phyloP scores from a whole-genome alignment of 1,140 invertebrate species.

The Agraylea sexmaculata region DNA sequence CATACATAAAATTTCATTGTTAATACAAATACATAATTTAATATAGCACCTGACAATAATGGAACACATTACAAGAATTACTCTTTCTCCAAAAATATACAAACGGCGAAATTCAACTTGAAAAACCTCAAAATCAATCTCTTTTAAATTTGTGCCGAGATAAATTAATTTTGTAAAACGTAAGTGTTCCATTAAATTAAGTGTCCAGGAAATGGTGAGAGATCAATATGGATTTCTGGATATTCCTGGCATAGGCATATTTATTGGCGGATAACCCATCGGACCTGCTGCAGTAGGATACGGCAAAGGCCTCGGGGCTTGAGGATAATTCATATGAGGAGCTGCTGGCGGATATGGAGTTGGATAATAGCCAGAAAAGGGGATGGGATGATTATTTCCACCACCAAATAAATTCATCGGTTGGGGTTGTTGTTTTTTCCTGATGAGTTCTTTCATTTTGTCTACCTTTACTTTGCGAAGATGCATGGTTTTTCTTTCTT shows the following conservation, averaged over 20 bases:
- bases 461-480: constrained; percentile 72
- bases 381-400: constrained; percentile 4
- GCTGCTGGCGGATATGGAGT: neutral
- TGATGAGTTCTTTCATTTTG: constrained; percentile 70
- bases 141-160: too few species aligned
- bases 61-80: too few species aligned
- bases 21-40: too few species aligned
- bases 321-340: constrained; percentile 19
- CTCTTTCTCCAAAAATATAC: too few species aligned
- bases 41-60: too few species aligned
- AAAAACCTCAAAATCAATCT: too few species aligned
- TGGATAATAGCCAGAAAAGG: constrained; percentile 12
- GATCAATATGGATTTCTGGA: constrained; percentile 36
- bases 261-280: too few species aligned
- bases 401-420: constrained; percentile 23
- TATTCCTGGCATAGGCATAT: constrained; percentile 48
- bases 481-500: constrained; percentile 64
- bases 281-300: constrained; percentile 45
- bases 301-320: constrained; percentile 32
- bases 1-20: too few species aligned
- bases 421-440: constrained; percentile 24
- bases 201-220: too few species aligned
- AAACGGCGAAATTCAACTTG: too few species aligned
- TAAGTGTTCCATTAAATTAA: too few species aligned
- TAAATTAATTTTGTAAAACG: too few species aligned